Evolutionary conservation across 2,113 vertebrate genomes (phyloP).

Genomic region (Ochotona curzoniae): DNA sequence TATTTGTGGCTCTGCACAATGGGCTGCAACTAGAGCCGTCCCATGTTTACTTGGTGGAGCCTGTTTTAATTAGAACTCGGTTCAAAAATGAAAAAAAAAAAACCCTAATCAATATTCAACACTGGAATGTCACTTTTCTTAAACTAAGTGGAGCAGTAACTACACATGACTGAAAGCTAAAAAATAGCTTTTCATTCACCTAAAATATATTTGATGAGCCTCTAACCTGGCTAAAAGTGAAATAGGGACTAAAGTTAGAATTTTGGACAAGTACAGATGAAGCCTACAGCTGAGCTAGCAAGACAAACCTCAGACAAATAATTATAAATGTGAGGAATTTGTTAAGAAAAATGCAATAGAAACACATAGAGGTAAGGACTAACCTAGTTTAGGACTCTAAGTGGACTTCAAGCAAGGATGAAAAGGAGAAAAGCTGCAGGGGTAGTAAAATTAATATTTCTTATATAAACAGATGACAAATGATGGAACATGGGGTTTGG

Average conservation of each 20-base stretch:
- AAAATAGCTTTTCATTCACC: not conserved
- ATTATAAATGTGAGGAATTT: not conserved
- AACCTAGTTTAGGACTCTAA: not conserved
- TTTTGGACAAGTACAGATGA: not conserved
- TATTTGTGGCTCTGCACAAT: not conserved
- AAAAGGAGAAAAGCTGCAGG: rapidly evolving
- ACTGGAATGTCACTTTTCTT: not conserved
- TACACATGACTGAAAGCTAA: not conserved
- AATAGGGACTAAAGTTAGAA: not conserved
- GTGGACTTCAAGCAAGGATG: not conserved
- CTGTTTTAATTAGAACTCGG: not conserved
- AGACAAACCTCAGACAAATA: not conserved
- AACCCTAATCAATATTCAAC: not conserved
- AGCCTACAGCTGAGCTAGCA: not conserved
- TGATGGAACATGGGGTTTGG: not conserved
- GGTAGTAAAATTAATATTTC: not conserved
- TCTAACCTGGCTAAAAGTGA: not conserved
- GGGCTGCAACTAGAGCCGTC: not conserved
- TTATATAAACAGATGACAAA: not conserved
- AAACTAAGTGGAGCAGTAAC: not conserved
- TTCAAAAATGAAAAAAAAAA: not conserved
- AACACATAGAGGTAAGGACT: not conserved
- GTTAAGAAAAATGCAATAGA: not conserved
- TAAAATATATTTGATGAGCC: not conserved
- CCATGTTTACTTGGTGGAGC: not conserved